Base-by-base conservation (phyloP, 2,888 invertebrate species). In the Gari tellinella region DNA sequence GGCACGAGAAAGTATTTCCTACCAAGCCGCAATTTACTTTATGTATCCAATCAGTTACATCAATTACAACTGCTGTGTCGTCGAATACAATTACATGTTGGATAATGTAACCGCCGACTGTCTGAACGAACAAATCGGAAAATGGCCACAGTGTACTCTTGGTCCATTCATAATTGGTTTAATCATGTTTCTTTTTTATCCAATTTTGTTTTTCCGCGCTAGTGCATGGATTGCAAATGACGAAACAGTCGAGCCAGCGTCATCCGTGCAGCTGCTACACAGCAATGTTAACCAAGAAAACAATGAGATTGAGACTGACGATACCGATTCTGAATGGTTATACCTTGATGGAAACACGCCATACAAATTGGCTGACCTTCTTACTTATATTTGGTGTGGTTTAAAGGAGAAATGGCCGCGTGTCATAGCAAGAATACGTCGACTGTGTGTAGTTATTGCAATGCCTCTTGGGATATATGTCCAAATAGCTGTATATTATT, bases 51-150 rank as follows among this genome's bases (percentile, higher is more conserved):
- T 66, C 12, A 21, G 43, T 0, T 66, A 48, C 17, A 31, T 70
- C 2, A 56, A 63, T 37, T 75, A 66, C 23, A 63, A 56, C n/a
- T 75, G 75, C 31, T 75, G 75, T 46, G 4, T 8, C 0, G 45
- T 52, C 10, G 15, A 14, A 10, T 66, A 43, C 49, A 45, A 62
- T 8, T 70, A 70, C 37, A 48, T 41, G 14, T 21, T 17, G 5
- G 23, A 56, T 10, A 17, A 43, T 2, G 15, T 12, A 12, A 0
- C 10, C 0, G 48, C 26, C 37, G 41, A 23, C 1, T 64, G 64
- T 48, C 15, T 25, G 1, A 14, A 26, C 14, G 26, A 53, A 15
- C 57, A 63, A 23, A 31, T 41, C 12, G 38, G 10, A 12, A 75
- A 66, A 53, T 75, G 75, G 75, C 37, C n/a, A 21, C 69, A 66